Evolutionary conservation across 2,888 invertebrate genomes (phyloP), one percentile per base, ranked within the genome.

Genomic region (Nephrotoma appendiculata): DNA sequence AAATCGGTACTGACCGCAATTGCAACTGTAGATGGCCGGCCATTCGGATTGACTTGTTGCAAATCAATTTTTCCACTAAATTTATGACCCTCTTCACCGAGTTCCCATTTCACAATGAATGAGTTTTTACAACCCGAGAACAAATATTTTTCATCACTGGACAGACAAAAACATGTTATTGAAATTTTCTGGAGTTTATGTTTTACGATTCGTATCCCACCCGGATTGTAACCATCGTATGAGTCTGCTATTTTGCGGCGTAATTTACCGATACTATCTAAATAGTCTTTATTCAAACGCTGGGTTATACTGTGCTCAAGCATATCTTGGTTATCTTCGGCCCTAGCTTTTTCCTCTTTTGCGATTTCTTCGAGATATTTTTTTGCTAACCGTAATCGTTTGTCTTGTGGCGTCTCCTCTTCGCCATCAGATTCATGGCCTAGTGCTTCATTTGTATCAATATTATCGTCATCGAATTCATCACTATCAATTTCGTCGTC

Each of bases 101-200:
- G 90, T 42, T 94, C 94, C 96, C 98, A 99, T 93, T 98, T 98
- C 15, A 98, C 94, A 86, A 99, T 93, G 86, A 94, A 93, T 85
- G 97, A 95, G 91, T 98, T 97, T 92, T 98, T 98, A 87, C 97
- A 97, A 0, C 96, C 98, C 42, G 96, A 95, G 91, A 94, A 98
- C 0, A 96, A 92, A 89, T 92, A 94, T 89, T 94, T 93, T 85
- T 95, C 94, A 91, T 98, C 96, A 87, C 92, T 92, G 43, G 96
- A 95, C 5, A 98, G 91, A 88, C 96, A 96, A 12, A 98, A 90
- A 90, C 97, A 96, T 1, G 98, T 98, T 9, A 98, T 92, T 0
- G 96, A 92, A 86, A 95, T 92, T 89, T 94, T 94, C 89, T 98
- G 98, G 88, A 97, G 95, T 91, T 95, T 96, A 88, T 95, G 95